Evolutionary conservation across 2,888 invertebrate species (phyloP).

Genomic region (Amblyteles armatorius): DNA sequence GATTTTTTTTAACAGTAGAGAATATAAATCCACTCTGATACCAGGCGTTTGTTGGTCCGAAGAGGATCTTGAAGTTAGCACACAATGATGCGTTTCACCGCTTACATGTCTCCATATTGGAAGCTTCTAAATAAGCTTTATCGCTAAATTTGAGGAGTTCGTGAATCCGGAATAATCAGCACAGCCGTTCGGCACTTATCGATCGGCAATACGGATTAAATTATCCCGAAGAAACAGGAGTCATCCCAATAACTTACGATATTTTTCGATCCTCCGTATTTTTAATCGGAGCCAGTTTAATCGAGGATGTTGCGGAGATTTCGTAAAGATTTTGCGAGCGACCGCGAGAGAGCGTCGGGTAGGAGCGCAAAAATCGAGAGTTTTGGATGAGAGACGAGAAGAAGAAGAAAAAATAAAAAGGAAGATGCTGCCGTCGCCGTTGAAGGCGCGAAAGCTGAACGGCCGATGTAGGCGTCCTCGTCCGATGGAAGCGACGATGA

Average conservation of each 20-base stretch:
- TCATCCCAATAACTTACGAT: neutral
- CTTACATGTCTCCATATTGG: too few relatives aligned
- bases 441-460: conserved; percentile 62
- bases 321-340: neutral
- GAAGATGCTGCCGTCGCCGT: conserved; percentile 21
- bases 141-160: neutral
- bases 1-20: too few relatives aligned
- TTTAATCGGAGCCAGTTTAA: neutral
- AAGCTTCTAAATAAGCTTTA: neutral
- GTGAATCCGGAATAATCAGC: neutral
- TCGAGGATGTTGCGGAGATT: neutral
- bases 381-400: neutral
- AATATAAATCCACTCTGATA: too few relatives aligned
- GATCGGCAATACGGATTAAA: neutral
- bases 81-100: neutral
- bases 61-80: neutral
- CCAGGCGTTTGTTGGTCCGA: neutral
- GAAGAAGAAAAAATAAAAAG: neutral
- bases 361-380: conserved; percentile 5
- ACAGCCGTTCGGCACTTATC: neutral
- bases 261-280: neutral
- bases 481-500: conserved; percentile 55
- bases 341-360: neutral
- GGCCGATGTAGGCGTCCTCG: conserved; percentile 52
- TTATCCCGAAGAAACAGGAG: neutral